Base-by-base conservation (phyloP, 2,797 vertebrate species). In the Gastrophryne carolinensis region DNA sequence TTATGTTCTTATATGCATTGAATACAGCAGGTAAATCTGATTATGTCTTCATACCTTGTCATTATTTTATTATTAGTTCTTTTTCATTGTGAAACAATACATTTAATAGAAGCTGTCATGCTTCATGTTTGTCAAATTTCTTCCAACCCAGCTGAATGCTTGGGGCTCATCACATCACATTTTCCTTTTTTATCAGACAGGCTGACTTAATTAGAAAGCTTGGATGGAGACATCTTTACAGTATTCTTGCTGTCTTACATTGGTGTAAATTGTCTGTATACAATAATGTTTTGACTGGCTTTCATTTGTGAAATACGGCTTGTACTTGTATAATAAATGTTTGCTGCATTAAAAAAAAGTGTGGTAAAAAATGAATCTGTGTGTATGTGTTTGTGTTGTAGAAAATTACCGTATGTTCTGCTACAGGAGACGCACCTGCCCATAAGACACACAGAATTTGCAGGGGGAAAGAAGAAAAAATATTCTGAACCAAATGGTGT, bases 91-190 rank as follows among this genome's bases (percentile, higher is more conserved):
- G 19, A 47, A 66, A 65, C 35, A 73, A 67, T 74, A 66, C 41
- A 56, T 73, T n/a, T 65, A 74, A 49, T 47, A 58, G 39, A 75
- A 61, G 23, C 73, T 68, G 73, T 61, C 73, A 50, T 26, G 41
- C 2, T 53, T n/a, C 8, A 62, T 75, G 19, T 41, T 35, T 68
- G 64, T 75, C 73, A 75, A 39, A 62, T 68, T 50, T 13, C 52
- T 53, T 75, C 32, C 56, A 58, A 26, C 32, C 64, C 73, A 75
- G 64, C 73, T 75, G 73, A 75, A 75, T 53, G 73, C 73, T 75
- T 52, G 41, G 26, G 73, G 73, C 56, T 75, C 5, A 68, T n/a
- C 21, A 75, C 44, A 68, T 75, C 56, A 61, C 64, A 52, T 67
- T 67, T 57, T 63, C 64, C 39, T 67, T 67, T 57, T 63, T 17